These are phyloP conservation scores for Chlamydotis undulata DNA, from an alignment of 2,113 vertebrate species.

Conservation along the genomic window DNA sequence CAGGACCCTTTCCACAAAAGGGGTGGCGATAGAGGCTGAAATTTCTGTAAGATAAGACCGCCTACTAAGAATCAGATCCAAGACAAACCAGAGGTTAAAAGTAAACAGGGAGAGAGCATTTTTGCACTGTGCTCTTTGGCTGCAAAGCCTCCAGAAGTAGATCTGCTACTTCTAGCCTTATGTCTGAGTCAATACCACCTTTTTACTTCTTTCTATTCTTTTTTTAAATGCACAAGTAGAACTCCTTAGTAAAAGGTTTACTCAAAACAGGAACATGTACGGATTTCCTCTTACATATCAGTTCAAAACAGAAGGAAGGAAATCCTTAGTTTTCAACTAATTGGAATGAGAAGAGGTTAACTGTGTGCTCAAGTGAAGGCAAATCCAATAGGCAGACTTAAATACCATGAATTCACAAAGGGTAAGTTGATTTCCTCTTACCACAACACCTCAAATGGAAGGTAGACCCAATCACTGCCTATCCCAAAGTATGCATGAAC, in stretches of 20 bases:
- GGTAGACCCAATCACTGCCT: neutral
- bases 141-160: slow-evolving; percentile 7
- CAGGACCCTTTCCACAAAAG: slow-evolving; percentile 38
- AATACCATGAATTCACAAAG: slow-evolving; percentile 10
- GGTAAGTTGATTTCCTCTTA: slow-evolving; percentile 1
- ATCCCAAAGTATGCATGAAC: neutral
- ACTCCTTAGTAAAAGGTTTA: slow-evolving; percentile 61
- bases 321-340: slow-evolving; percentile 73
- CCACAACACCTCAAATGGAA: neutral
- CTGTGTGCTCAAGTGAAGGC: slow-evolving; percentile 46
- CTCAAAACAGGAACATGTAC: slow-evolving; percentile 83
- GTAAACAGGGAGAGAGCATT: slow-evolving; percentile 44
- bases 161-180: neutral
- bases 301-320: slow-evolving; percentile 84
- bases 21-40: slow-evolving; percentile 1
- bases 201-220: slow-evolving; percentile 49
- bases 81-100: slow-evolving; percentile 66
- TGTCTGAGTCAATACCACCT: slow-evolving; percentile 23
- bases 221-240: slow-evolving; percentile 43
- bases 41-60: slow-evolving; percentile 54
- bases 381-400: slow-evolving; percentile 27
- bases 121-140: slow-evolving; percentile 10
- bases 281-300: slow-evolving; percentile 86
- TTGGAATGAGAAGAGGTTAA: slow-evolving; percentile 64
- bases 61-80: slow-evolving; percentile 65